Conservation (phyloP, 2,797 vertebrate species). For the Myioborus melanocephalus region DNA sequence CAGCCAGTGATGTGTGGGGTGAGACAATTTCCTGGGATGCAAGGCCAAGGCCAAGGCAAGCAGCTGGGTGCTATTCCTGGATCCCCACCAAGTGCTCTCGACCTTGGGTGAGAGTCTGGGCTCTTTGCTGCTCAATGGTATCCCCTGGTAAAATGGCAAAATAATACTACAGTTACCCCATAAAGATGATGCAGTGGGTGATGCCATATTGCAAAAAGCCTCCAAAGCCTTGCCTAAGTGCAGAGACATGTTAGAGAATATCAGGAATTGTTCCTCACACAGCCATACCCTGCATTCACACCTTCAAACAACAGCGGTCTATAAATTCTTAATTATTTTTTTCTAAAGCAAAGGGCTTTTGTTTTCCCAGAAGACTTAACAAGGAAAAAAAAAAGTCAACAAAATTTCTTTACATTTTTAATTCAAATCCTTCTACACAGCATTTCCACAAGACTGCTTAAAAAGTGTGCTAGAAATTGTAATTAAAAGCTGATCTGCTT, state of each 20-base stretch:
- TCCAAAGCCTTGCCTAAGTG: not conserved
- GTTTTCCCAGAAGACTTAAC: not conserved
- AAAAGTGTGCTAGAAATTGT: slow-evolving; percentile 19
- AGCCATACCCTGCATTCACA: not conserved
- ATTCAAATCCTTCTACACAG: slow-evolving; percentile 36
- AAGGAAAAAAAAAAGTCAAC: not conserved
- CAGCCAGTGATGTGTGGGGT: accelerated
- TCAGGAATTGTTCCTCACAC: not conserved
- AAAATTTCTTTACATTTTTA: slow-evolving; percentile 25
- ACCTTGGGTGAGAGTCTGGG: not conserved
- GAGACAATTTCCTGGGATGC: not conserved
- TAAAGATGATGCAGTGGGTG: not conserved
- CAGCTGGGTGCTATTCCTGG: slow-evolving; percentile 14
- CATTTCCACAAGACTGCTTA: slow-evolving; percentile 18
- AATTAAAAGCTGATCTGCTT: slow-evolving; percentile 49
- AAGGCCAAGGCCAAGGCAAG: not conserved
- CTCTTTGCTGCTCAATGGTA: not conserved
- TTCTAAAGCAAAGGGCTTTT: not conserved
- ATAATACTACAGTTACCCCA: not conserved
- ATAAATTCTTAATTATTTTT: not conserved
- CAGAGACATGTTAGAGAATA: not conserved
- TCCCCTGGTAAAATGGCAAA: not conserved
- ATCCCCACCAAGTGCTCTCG: not conserved
- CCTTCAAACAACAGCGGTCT: accelerated
- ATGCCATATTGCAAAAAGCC: not conserved